phyloP scores from a whole-genome alignment of 2,888 invertebrate genomes.

The Chloroclystis v-ata region DNA sequence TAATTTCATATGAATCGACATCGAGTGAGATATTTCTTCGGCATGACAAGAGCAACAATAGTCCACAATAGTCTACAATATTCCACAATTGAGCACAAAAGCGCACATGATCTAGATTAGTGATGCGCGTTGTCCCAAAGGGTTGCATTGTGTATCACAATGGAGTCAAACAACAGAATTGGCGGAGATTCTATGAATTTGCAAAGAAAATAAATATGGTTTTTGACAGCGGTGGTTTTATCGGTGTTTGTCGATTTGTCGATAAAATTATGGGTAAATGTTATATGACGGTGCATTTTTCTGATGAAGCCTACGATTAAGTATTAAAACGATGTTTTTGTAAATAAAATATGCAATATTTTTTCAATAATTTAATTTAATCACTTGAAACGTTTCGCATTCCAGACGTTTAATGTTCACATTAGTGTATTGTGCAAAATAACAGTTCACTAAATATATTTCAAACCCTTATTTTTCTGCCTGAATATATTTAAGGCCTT shows the following conservation, averaged over 20 bases:
- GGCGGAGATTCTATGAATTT: conserved; percentile 74
- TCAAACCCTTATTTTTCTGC: too few species aligned
- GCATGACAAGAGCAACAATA: conserved; percentile 45
- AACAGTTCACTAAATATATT: too few species aligned
- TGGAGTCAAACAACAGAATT: conserved; percentile 71
- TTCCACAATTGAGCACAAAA: conserved; percentile 57
- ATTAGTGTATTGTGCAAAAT: too few species aligned
- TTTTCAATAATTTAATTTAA: too few species aligned
- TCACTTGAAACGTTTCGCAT: too few species aligned
- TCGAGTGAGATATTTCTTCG: conserved; percentile 71
- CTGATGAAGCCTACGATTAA: too few species aligned
- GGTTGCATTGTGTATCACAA: conserved; percentile 67
- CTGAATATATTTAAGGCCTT: too few species aligned
- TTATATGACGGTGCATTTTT: conserved; percentile 7
- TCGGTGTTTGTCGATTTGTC: conserved; percentile 67
- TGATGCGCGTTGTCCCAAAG: conserved; percentile 76
- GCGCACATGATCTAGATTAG: conserved; percentile 77
- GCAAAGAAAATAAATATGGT: conserved; percentile 78
- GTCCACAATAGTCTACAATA: conserved; percentile 54
- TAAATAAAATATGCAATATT: too few species aligned
- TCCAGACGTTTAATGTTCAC: too few species aligned
- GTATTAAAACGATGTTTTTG: too few species aligned
- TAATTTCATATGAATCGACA: conserved; percentile 74
- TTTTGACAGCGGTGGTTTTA: conserved; percentile 74
- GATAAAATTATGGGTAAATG: conserved; percentile 37